Evolutionary conservation across 2,888 invertebrate species (phyloP), one percentile per base, ranked within the genome.

Genomic region (Polyploca ridens): DNA sequence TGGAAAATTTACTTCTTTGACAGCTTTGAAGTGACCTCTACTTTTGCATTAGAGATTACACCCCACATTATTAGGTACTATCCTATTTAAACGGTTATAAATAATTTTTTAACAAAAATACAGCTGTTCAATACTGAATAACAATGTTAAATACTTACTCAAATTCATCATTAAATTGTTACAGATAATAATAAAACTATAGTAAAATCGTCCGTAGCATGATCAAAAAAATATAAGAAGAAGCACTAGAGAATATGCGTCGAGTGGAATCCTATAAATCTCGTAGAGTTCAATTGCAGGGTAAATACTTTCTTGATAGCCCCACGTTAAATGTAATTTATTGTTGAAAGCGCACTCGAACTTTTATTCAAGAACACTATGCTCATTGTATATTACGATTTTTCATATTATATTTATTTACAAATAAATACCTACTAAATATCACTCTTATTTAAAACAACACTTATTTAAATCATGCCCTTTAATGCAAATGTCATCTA

Each of bases 321-420:
- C 75, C 71, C n/a, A n/a, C n/a, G n/a, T n/a, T n/a, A n/a, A n/a
- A 86, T 86, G 84, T 75, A 84, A 84, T 87, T 85, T 84, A 79
- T 76, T 77, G 74, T 72, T 73, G 73, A 77, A 72, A 77, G 78
- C 68, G 66, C 71, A 64, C 71, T 74, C 68, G 62, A 65, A 70
- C 71, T 65, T 74, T 73, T 71, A 70, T 73, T 69, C 65, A 70
- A 72, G 66, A 70, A 71, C n/a, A n/a, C n/a, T n/a, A 54, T 35
- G n/a, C 6, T 59, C n/a, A 72, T 68, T 66, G 68, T 70, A 67
- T 69, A n/a, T n/a, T n/a, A n/a, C n/a, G n/a, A n/a, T n/a, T n/a
- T n/a, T n/a, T n/a, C n/a, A n/a, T n/a, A n/a, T n/a, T n/a, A n/a
- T n/a, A n/a, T n/a, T n/a, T n/a, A n/a, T n/a, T n/a, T n/a, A n/a